phyloP scores from a whole-genome alignment of 2,797 vertebrate genomes.

The Gorsachius magnificus region DNA sequence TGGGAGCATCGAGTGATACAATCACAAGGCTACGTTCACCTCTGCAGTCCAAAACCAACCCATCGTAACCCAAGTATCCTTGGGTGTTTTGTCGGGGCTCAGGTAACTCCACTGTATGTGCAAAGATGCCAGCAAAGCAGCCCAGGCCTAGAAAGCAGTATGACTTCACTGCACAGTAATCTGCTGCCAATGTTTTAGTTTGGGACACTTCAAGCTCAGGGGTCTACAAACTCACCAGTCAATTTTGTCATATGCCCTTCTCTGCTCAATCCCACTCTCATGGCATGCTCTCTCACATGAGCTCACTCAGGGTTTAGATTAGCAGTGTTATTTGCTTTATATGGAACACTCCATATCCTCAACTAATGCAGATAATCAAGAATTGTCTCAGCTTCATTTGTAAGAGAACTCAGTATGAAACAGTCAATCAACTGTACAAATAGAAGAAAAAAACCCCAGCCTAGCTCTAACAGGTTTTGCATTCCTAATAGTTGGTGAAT shows the following conservation, averaged over 20 bases:
- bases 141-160: neutral
- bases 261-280: neutral
- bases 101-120: neutral
- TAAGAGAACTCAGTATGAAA: neutral
- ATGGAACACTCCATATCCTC: neutral
- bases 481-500: neutral
- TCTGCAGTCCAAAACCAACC: neutral
- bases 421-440: neutral
- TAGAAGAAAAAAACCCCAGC: neutral
- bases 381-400: neutral
- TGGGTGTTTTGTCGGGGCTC: neutral
- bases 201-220: neutral
- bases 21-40: fast-evolving
- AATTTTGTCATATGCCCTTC: neutral
- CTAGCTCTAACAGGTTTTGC: neutral
- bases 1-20: neutral
- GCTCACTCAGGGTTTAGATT: neutral
- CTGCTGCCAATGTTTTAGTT: neutral
- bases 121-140: neutral
- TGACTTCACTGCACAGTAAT: neutral
- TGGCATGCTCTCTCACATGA: fast-evolving
- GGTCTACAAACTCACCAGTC: neutral
- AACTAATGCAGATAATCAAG: neutral
- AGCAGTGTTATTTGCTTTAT: neutral
- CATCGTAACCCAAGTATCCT: fast-evolving